Conservation (phyloP, 2,888 invertebrate species). For the Temnothorax rugatulus region DNA sequence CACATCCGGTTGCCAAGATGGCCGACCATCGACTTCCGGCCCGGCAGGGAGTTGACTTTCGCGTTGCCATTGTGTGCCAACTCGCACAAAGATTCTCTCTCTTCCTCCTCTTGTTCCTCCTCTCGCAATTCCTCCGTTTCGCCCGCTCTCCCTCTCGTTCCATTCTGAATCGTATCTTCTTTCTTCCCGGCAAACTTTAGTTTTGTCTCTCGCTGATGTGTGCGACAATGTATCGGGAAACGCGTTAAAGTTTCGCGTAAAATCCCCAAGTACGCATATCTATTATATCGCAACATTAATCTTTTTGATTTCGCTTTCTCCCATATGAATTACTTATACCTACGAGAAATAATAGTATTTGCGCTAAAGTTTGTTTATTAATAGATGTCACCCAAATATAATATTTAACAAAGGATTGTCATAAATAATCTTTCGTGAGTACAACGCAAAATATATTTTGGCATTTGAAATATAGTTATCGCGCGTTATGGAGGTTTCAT, state of each 20-base stretch:
- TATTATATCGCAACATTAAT: slow-evolving; percentile 28
- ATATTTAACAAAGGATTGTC: slow-evolving; percentile 38
- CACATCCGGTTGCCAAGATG: slow-evolving; percentile 83
- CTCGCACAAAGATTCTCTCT: slow-evolving; percentile 73
- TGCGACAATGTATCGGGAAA: slow-evolving; percentile 37
- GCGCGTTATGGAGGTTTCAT: slow-evolving; percentile 43
- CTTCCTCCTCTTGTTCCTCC: slow-evolving; percentile 58
- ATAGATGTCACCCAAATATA: not conserved
- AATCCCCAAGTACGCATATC: slow-evolving; percentile 31
- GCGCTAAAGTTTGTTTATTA: not conserved
- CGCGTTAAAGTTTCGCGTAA: slow-evolving; percentile 22
- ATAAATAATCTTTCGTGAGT: slow-evolving; percentile 33
- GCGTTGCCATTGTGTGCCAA: slow-evolving; percentile 79
- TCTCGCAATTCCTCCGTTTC: slow-evolving; percentile 56
- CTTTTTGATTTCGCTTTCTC: not conserved
- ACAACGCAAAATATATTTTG: slow-evolving; percentile 29
- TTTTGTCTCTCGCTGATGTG: slow-evolving; percentile 44
- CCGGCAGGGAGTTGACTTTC: slow-evolving; percentile 76
- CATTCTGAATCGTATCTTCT: slow-evolving; percentile 40
- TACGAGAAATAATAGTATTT: slow-evolving; percentile 1
- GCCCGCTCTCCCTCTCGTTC: slow-evolving; percentile 45
- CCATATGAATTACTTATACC: not conserved
- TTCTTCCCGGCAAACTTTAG: slow-evolving; percentile 49
- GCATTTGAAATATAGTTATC: slow-evolving; percentile 53
- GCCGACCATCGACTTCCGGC: slow-evolving; percentile 82